Percentiles rank a stretch among this genome's conserved stretches.
Evolutionary conservation across 2,797 vertebrate genomes (phyloP).

Genomic region (Ptychobarbus kaznakovi): DNA sequence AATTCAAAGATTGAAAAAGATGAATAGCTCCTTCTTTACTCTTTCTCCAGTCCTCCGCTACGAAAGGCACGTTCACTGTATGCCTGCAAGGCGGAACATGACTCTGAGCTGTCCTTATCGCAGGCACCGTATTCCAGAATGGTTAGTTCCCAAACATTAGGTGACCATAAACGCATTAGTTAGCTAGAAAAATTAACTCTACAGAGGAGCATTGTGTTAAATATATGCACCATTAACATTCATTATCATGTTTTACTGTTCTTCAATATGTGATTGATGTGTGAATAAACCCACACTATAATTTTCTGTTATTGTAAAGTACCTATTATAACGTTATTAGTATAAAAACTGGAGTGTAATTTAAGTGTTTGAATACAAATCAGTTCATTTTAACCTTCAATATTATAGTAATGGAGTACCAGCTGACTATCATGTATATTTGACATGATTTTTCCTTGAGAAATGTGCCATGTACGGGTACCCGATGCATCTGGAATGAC

Average conservation of each 20-base stretch:
- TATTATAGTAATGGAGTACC: no score
- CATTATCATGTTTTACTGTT: background rate
- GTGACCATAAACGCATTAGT: background rate
- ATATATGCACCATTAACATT: background rate
- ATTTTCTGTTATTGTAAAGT: no score
- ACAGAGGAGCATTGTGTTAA: no score
- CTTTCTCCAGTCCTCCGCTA: constrained; percentile 77
- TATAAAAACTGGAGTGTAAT: no score
- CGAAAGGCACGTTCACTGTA: constrained; percentile 92
- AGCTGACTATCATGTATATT: no score
- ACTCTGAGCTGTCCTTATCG: constrained; percentile 95
- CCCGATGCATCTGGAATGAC: no score
- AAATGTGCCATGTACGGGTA: no score
- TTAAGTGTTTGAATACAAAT: no score
- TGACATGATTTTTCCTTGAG: no score
- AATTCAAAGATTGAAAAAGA: background rate
- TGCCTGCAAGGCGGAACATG: constrained; percentile 96
- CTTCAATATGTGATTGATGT: background rate
- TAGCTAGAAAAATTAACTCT: background rate
- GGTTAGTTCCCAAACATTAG: constrained; percentile 81
- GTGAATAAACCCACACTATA: no score
- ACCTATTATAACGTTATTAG: no score
- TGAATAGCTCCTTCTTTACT: constrained; percentile 1
- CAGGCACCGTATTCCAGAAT: constrained; percentile 92
- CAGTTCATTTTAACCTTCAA: no score